Evolutionary conservation across 2,797 vertebrate genomes (phyloP).

Genomic region (Pantherophis vulpinus): DNA sequence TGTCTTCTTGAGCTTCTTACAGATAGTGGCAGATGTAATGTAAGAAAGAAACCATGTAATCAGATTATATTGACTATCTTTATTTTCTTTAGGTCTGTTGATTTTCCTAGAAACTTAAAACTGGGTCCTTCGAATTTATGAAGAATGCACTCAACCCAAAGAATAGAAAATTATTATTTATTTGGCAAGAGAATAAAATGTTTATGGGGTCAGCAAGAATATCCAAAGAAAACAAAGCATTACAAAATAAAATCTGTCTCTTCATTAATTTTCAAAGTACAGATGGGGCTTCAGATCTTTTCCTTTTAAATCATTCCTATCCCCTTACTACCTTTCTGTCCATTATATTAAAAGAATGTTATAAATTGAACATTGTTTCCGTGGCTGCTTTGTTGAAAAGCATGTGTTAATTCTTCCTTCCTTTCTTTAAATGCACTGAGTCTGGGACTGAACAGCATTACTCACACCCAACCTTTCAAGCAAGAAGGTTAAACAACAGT

Average conservation of each 20-base stretch:
- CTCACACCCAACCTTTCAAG: background rate
- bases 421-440: background rate
- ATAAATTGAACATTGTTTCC: background rate
- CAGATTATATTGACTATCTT: background rate
- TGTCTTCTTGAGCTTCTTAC: background rate
- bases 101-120: background rate
- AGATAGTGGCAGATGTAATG: background rate
- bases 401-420: background rate
- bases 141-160: background rate
- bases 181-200: background rate
- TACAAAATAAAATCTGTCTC: background rate
- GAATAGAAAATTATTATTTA: background rate
- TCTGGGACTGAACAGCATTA: background rate
- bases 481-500: background rate
- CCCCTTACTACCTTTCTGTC: background rate
- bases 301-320: background rate
- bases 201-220: background rate
- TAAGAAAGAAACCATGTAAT: background rate
- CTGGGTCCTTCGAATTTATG: background rate
- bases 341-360: background rate
- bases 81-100: background rate
- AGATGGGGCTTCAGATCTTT: background rate
- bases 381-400: background rate
- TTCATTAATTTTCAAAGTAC: background rate
- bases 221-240: background rate